A percentile compares a stretch with the other conserved stretches of the same genome.
These are phyloP conservation scores for Chrysogorgia sp. DNA, from an alignment of 92 coral and sea anemone species.

Conservation along the genomic window DNA sequence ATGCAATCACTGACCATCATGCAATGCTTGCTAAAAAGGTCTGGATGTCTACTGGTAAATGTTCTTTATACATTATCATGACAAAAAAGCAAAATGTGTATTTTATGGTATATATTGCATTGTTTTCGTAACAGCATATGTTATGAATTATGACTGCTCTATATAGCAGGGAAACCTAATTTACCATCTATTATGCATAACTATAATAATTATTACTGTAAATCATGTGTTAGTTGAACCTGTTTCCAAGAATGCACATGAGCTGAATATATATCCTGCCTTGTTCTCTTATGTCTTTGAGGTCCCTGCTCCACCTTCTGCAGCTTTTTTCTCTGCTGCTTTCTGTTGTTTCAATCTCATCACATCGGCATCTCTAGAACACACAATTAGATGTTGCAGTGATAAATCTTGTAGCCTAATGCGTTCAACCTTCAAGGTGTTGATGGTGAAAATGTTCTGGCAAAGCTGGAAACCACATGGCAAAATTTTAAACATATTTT, in stretches of 20 bases:
- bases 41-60: background rate
- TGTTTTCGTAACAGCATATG: too few species aligned
- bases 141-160: too few species aligned
- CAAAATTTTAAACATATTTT: too few species aligned
- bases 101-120: background rate
- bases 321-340: slow-evolving; percentile 76
- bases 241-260: background rate
- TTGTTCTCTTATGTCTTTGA: slow-evolving; percentile 28
- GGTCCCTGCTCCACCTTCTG: slow-evolving; percentile 52
- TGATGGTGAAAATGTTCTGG: too few species aligned
- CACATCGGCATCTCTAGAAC: slow-evolving; percentile 68
- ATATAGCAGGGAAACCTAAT: too few species aligned
- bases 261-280: background rate
- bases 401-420: too few species aligned
- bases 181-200: background rate
- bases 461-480: too few species aligned
- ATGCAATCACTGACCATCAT: too few species aligned
- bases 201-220: too few species aligned
- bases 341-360: slow-evolving; percentile 78
- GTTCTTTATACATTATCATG: background rate
- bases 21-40: too few species aligned
- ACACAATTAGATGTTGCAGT: background rate
- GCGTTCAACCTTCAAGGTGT: too few species aligned
- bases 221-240: background rate
- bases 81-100: background rate